Base-by-base conservation (phyloP, 2,113 vertebrate species). In the Chloebia gouldiae region DNA sequence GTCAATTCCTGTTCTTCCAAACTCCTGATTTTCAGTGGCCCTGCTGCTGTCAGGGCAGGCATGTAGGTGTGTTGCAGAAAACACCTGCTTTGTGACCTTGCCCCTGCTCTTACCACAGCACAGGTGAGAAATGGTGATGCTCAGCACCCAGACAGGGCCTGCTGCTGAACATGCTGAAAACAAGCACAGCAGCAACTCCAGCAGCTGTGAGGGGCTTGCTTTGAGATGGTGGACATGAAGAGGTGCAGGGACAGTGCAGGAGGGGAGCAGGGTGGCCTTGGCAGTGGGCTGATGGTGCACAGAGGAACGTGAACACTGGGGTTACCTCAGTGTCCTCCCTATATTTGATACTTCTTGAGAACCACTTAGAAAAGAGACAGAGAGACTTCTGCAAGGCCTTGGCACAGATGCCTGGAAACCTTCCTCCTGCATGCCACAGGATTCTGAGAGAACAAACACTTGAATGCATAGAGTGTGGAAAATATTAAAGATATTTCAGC, bases 161-260 rank as follows among this genome's bases (percentile, higher is more conserved):
- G 76, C 40, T 45, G 65, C 80, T 75, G 25, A 23, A 39, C 0
- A 0, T 18, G 23, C 25, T 86, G 63, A 31, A 73, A 73, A 40
- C 42, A 49, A 45, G 10, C 60, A 22, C 2, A 5, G 64, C 25
- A 68, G 78, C 31, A 70, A 16, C 51, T 27, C 72, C 4, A 6
- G 1, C 35, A 37, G 13, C 69, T 50, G 37, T 0, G 0, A 44
- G 10, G 51, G 42, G 9, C 37, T 80, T 70, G 45, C 54, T 50
- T 51, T 9, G 5, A 54, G 37, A 8, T 9, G n/a, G 12, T 35
- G 68, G 69, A 45, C 45, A 61, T 8, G 56, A 89, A 42, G 30
- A 84, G 59, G 19, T 13, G 6, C 37, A 65, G 69, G n/a, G 50
- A 40, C 0, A 6, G 20, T 15, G 50, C 30, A 59, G 68, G 30